A percentile compares a stretch with the other conserved stretches of the same genome.
Conservation (phyloP, 1,140 invertebrate species). For the Globodera ellingtonae region DNA sequence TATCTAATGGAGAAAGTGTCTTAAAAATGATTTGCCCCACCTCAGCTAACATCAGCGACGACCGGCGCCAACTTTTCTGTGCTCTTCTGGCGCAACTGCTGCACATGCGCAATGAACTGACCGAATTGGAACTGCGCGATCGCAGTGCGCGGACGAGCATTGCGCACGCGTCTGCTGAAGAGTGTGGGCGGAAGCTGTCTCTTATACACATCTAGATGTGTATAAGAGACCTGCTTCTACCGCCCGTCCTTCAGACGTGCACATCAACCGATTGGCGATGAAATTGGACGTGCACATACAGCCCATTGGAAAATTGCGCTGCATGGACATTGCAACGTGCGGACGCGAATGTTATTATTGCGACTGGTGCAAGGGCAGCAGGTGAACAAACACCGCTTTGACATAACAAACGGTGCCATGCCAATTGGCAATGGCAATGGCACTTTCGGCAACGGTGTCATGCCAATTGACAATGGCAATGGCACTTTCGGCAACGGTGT, state of each 20-base stretch:
- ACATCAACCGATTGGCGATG: slow-evolving; percentile 64
- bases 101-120: slow-evolving; percentile 28
- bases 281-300: slow-evolving; percentile 58
- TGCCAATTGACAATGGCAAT: too few species aligned
- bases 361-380: slow-evolving; percentile 63
- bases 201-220: too few species aligned
- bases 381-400: slow-evolving; percentile 26
- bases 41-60: neutral
- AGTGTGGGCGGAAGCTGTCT: neutral
- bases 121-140: slow-evolving; percentile 16
- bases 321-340: slow-evolving; percentile 64
- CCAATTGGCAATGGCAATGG: too few species aligned
- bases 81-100: slow-evolving; percentile 22
- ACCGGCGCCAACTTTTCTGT: slow-evolving; percentile 9
- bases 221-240: too few species aligned
- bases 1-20: too few species aligned
- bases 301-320: slow-evolving; percentile 64
- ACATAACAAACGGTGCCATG: too few species aligned
- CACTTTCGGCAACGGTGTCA: too few species aligned
- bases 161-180: neutral
- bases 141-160: neutral
- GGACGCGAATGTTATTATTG: slow-evolving; percentile 64
- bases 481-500: too few species aligned
- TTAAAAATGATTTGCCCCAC: neutral
- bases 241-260: slow-evolving; percentile 45